Base-by-base conservation (phyloP, 2,888 invertebrate species). In the Rhagonycha fulva region DNA sequence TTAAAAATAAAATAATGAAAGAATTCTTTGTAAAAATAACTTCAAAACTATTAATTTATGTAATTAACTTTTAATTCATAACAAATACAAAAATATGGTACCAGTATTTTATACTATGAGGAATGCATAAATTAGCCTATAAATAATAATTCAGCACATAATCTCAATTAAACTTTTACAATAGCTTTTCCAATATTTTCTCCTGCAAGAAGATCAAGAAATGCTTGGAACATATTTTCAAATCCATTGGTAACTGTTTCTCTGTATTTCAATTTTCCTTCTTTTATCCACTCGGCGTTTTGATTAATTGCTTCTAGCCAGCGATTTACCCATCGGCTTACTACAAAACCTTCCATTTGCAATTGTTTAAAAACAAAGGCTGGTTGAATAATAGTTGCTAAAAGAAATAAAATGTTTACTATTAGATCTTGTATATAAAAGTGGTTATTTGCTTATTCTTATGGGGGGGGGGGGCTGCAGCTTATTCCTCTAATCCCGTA, bases 141-240 rank as follows among this genome's bases (percentile, higher is more conserved):
- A 47, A 47, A 47, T 47, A 47, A 47, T 47, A 47, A 47, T 47
- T 47, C 7, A 47, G 7, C 12, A 47, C 7, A 47, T n/a, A n/a
- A 47, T 4, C 47, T 2, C 47, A 93, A 94, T 71, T 71, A 89
- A 87, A 81, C 80, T 89, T 92, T 91, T 12, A 94, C 91, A 76
- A 94, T 86, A 30, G 93, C 93, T 89, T 94, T 94, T 71, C 94
- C 95, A 28, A 89, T 89, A 86, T 93, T 94, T 82, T 91, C 91
- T 61, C 94, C 94, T 72, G 76, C 76, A 24, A 84, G 86, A 84
- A 94, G 89, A 12, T 91, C 92, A 72, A 91, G 89, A 76, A 95
- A 91, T 47, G 94, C 94, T 71, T 92, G 89, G 1, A 93, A 92
- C 91, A 93, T 92, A 81, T 93, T 93, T 79, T 94, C 93, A 86